These are phyloP conservation scores for Empidonax alnorum DNA, from an alignment of 2,113 vertebrate species.

Conservation along the genomic window DNA sequence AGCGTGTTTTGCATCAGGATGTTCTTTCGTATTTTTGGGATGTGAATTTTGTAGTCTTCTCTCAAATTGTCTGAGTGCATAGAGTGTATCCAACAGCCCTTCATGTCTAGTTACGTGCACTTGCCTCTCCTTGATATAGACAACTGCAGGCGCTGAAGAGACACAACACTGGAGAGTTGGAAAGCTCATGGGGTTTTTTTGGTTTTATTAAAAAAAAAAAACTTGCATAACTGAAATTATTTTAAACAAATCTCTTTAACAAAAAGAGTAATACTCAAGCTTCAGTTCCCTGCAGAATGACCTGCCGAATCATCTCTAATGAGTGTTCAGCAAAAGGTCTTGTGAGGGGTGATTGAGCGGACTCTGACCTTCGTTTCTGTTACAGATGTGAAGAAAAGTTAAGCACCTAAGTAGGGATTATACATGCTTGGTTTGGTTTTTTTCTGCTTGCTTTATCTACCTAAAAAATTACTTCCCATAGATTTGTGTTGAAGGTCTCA, in stretches of 20 bases:
- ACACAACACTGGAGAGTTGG: not conserved
- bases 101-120: accelerated
- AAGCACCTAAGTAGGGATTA: not conserved
- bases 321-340: not conserved
- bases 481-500: not conserved
- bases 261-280: not conserved
- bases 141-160: not conserved
- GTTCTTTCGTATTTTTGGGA: not conserved
- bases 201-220: not conserved
- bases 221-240: not conserved
- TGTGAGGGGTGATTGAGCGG: not conserved
- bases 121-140: not conserved
- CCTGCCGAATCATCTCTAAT: not conserved
- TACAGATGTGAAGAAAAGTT: not conserved
- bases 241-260: not conserved
- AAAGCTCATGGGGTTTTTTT: not conserved
- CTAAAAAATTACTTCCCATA: not conserved
- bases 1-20: not conserved
- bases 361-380: not conserved
- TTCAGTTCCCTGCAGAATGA: not conserved
- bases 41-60: not conserved
- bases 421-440: not conserved
- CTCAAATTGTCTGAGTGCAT: not conserved
- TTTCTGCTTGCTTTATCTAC: not conserved
- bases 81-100: not conserved